A percentile compares a stretch with the other conserved stretches of the same genome.
These are phyloP conservation scores for Sphenopsis melanotis DNA, from an alignment of 2,797 vertebrate species.

Conservation along the genomic window DNA sequence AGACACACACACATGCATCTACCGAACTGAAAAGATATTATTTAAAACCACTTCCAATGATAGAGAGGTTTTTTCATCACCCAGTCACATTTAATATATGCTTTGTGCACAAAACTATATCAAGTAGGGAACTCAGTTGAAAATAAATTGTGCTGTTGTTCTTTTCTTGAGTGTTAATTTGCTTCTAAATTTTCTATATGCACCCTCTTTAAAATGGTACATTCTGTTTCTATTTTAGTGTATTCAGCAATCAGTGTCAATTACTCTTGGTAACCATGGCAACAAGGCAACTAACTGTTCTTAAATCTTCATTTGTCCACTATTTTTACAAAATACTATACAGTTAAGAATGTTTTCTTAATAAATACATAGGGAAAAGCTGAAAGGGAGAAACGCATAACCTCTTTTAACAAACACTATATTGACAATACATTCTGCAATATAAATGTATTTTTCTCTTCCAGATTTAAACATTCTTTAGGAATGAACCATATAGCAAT, in stretches of 20 bases:
- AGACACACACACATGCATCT: not conserved
- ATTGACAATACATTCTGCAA: not conserved
- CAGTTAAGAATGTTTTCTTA: conserved; percentile 38
- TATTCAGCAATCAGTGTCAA: conserved; percentile 76
- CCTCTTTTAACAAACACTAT: not conserved
- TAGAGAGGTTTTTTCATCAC: not conserved
- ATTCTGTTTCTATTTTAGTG: conserved; percentile 68
- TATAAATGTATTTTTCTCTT: not conserved
- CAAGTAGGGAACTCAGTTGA: conserved; percentile 16
- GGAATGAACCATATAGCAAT: not conserved
- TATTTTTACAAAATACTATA: conserved; percentile 65
- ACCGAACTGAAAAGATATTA: conserved; percentile 50
- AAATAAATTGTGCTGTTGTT: conserved; percentile 37
- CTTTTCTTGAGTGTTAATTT: conserved; percentile 44
- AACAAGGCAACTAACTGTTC: conserved; percentile 71
- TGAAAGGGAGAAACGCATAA: not conserved
- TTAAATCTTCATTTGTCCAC: conserved; percentile 75
- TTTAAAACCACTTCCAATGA: conserved; percentile 28
- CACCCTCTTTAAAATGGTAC: conserved; percentile 68
- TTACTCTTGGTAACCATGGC: conserved; percentile 72
- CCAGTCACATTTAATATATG: not conserved
- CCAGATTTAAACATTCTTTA: not conserved
- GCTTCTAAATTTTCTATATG: conserved; percentile 47
- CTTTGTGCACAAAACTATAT: conserved; percentile 35
- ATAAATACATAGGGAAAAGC: not conserved